Conservation (phyloP, 2,113 vertebrate species). For the Pyrgilauda ruficollis region DNA sequence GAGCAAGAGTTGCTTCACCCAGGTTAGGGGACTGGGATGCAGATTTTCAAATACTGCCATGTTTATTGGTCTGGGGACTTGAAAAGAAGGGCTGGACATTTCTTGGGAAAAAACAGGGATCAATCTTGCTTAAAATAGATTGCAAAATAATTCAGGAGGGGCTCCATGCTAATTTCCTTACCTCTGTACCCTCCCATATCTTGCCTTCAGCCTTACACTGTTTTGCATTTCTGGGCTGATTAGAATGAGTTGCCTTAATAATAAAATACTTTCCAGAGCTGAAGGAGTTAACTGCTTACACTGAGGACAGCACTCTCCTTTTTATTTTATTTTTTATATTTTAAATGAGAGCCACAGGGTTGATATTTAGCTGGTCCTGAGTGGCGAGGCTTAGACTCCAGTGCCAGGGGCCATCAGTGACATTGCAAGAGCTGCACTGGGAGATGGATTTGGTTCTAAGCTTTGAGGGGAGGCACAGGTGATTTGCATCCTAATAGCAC, state of each 20-base stretch:
- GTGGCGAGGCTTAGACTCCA: not conserved
- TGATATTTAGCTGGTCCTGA: not conserved
- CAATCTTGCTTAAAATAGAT: not conserved
- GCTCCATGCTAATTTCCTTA: not conserved
- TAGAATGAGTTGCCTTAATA: not conserved
- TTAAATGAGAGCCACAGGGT: not conserved
- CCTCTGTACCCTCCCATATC: not conserved
- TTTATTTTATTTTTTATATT: not conserved
- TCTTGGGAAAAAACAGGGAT: not conserved
- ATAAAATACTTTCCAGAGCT: not conserved
- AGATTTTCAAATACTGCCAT: not conserved
- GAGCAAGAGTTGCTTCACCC: not conserved
- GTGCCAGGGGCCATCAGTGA: not conserved
- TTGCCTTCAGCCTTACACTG: not conserved
- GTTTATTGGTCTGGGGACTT: not conserved
- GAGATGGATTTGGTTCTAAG: not conserved
- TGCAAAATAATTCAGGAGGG: not conserved
- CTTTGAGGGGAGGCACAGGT: not conserved
- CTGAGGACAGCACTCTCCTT: rapidly evolving
- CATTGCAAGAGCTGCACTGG: not conserved
- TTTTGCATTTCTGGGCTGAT: not conserved
- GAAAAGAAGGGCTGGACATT: not conserved
- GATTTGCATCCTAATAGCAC: not conserved
- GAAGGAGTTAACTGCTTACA: not conserved
- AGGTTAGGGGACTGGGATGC: not conserved